Conservation (phyloP, 2,113 vertebrate species). For the Orthochromis malagaraziensis region DNA sequence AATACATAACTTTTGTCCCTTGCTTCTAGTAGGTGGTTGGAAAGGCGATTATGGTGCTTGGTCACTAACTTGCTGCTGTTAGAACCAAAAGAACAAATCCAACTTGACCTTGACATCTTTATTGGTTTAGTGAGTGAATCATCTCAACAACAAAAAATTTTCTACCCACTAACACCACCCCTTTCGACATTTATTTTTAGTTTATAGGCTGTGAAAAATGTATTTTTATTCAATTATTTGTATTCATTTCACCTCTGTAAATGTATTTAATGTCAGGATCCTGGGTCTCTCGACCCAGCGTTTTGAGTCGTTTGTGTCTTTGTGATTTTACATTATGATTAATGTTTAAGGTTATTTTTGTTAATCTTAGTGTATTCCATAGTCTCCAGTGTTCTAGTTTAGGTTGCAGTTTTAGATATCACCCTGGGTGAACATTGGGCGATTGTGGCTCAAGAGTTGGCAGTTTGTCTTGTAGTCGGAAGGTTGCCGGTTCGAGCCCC, state of each 20-base stretch:
- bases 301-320: accelerated
- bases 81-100: neutral
- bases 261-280: neutral
- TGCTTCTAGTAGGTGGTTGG: neutral
- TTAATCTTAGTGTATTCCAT: neutral
- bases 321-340: neutral
- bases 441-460: too few species aligned
- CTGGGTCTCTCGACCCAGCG: neutral
- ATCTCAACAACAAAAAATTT: neutral
- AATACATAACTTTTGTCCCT: neutral
- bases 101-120: neutral
- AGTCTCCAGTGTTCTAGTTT: neutral
- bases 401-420: neutral
- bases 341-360: neutral
- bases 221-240: neutral
- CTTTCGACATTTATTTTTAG: neutral
- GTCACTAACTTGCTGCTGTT: neutral
- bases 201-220: neutral
- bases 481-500: too few species aligned
- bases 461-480: too few species aligned
- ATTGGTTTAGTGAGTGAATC: neutral
- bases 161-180: neutral
- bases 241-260: neutral
- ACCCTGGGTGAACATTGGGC: neutral
- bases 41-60: neutral